Conservation (phyloP, 2,113 vertebrate genomes). For the Upupa epops region DNA sequence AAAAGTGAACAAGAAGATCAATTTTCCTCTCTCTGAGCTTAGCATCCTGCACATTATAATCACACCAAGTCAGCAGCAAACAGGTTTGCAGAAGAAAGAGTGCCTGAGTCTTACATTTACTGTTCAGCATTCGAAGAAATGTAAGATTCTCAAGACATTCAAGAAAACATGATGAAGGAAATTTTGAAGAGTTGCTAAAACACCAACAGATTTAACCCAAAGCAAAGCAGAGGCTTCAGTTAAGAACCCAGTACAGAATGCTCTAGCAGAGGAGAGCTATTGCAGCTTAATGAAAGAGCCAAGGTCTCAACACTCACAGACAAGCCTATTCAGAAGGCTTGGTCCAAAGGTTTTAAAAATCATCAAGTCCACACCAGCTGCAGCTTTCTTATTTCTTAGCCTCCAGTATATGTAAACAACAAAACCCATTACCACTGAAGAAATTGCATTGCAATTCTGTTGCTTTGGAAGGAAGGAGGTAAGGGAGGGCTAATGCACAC, state of each 20-base stretch:
- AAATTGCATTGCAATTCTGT: background rate
- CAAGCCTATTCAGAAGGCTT: background rate
- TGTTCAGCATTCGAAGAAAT: background rate
- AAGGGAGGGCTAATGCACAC: background rate
- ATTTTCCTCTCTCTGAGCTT: background rate
- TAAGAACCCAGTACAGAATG: background rate
- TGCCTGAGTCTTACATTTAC: background rate
- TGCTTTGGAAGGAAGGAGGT: background rate
- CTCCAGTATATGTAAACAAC: background rate
- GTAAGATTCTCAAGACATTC: background rate
- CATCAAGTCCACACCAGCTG: background rate
- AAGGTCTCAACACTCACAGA: background rate
- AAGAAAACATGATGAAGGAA: background rate
- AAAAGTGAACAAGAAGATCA: background rate
- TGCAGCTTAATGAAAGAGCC: background rate
- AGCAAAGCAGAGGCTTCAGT: background rate
- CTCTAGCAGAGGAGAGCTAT: background rate
- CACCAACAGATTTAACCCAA: background rate
- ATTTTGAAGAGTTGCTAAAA: background rate
- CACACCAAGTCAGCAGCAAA: background rate
- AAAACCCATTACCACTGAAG: background rate
- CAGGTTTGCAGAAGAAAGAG: background rate
- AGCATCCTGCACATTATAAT: background rate
- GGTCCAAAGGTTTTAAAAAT: background rate
- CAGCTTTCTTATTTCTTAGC: background rate